Base-by-base conservation (phyloP, 1,140 invertebrate species). In the Stegodyphus dumicola region DNA sequence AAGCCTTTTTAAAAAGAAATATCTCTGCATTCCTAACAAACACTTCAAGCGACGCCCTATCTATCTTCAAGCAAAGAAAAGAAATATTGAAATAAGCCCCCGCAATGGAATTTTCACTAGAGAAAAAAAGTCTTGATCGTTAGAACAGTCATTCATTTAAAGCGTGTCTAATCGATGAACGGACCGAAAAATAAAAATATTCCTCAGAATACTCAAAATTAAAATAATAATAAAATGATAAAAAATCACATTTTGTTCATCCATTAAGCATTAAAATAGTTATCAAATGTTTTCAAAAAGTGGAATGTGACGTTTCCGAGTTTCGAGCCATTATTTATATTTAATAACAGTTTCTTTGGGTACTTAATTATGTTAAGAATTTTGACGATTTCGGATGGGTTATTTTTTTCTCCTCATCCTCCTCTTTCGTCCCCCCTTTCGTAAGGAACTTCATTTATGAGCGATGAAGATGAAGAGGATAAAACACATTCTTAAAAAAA, bases 281-380 rank as follows among this genome's bases (percentile, higher is more conserved):
- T 65, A 65, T 65, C 64, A 65, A 65, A 65, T 65, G 64, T 65
- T 65, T 65, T 65, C 64, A 65, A 65, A 65, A 65, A 65, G 64
- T 65, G 17, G 13, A 65, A 6, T 65, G 64, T 65, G 64, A 15
- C 17, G 13, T 33, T 17, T 13, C 17, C 5, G 13, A 13, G 17
- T 17, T 17, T 15, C 13, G 17, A 15, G 64, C 17, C 64, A 65
- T 65, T 65, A 65, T 17, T 65, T 65, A 65, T 65, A 65, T 65
- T 65, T 65, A 65, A 65, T 65, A 65, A 65, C 64, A 13, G 17
- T 65, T 65, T 65, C 64, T 65, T 65, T 65, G 33, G 33, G 33
- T 33, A 33, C 33, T 33, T 33, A 33, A 33, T 33, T 33, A 33
- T 33, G 33, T 33, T 33, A 33, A 33, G 33, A 33, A 33, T 33